Conservation (phyloP, 2,113 vertebrate species). For the Ptychochromis oligacanthus region DNA sequence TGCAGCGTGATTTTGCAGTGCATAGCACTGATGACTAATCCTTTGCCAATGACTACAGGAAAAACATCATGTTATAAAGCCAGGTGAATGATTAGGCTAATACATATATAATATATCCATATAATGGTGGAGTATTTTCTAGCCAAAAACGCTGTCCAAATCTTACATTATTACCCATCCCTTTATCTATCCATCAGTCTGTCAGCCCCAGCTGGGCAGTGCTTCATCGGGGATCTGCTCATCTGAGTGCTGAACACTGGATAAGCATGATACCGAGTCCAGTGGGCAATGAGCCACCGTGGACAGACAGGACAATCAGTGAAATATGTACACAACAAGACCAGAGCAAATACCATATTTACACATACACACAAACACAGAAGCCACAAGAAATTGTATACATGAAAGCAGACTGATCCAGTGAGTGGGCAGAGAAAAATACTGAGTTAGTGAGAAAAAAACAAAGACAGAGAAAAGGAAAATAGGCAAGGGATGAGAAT, state of each 20-base stretch:
- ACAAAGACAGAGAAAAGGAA: constrained; percentile 42
- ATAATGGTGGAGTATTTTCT: background rate
- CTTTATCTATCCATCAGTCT: constrained; percentile 12
- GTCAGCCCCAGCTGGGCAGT: constrained; percentile 9
- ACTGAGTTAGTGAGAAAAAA: constrained; percentile 36
- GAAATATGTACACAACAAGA: constrained; percentile 19
- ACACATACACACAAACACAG: constrained; percentile 3
- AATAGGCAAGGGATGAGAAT: constrained; percentile 25
- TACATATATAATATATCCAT: background rate
- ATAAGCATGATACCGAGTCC: constrained; percentile 54
- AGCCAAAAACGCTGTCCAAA: background rate
- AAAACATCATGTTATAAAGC: background rate
- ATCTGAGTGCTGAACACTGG: constrained; percentile 57
- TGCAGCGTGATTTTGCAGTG: background rate
- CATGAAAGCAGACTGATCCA: constrained; percentile 45
- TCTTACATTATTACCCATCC: constrained; percentile 6
- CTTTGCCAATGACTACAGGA: background rate
- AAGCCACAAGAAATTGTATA: constrained; percentile 19
- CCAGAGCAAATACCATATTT: constrained; percentile 10
- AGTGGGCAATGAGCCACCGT: constrained; percentile 51
- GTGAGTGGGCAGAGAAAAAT: constrained; percentile 48
- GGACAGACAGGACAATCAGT: constrained; percentile 39
- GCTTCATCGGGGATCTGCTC: constrained; percentile 43
- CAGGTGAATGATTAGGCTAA: background rate
- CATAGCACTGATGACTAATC: constrained; percentile 14